A percentile compares a stretch with the other conserved stretches of the same genome.
phyloP scores from a whole-genome alignment of 2,888 invertebrate genomes.

The Himalopsyche japonica region DNA sequence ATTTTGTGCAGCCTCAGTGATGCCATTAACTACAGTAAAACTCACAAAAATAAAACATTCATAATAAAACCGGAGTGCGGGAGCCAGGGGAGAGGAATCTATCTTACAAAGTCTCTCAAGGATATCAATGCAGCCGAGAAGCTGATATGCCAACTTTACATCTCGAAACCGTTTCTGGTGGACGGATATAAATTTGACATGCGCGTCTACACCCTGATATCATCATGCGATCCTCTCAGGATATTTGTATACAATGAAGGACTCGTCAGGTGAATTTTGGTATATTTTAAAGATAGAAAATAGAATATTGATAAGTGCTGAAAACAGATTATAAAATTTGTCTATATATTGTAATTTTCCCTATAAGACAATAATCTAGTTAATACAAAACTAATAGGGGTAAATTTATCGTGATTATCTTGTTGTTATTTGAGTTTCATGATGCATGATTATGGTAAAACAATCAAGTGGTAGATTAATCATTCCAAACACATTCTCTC shows the following conservation, averaged over 20 bases:
- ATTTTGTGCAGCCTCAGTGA: conserved; percentile 65
- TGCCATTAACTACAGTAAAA: conserved; percentile 71
- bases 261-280: conserved; percentile 65
- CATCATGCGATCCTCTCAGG: conserved; percentile 87
- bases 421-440: not conserved
- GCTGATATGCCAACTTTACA: conserved; percentile 76
- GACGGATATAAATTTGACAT: conserved; percentile 94
- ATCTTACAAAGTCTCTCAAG: conserved; percentile 79
- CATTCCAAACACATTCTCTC: no score
- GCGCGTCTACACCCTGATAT: conserved; percentile 84
- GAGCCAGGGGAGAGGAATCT: conserved; percentile 88
- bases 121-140: conserved; percentile 76
- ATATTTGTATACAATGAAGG: conserved; percentile 93
- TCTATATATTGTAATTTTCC: no score
- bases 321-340: no score
- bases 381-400: not conserved
- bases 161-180: conserved; percentile 77
- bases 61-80: conserved; percentile 92
- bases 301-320: no score
- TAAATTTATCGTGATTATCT: not conserved
- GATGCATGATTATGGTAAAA: no score
- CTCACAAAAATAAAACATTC: conserved; percentile 74
- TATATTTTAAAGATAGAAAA: no score
- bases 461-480: no score
- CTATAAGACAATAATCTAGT: not conserved